Percentiles rank a stretch among this genome's conserved stretches.
Evolutionary conservation across 2,888 invertebrate species (phyloP).

Genomic region (Cheilosia vernalis): DNA sequence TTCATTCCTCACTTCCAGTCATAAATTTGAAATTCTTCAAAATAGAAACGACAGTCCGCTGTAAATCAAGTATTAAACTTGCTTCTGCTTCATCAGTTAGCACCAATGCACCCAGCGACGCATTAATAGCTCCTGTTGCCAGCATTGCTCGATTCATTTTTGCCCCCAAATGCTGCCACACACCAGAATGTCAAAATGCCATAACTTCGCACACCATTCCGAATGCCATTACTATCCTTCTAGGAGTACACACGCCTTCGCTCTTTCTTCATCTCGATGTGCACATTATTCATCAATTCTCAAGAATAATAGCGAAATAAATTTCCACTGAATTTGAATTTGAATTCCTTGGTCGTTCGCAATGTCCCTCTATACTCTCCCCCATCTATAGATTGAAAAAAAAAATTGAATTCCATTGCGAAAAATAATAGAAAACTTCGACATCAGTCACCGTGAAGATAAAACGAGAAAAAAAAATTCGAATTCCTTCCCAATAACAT

Average conservation of each 20-base stretch:
- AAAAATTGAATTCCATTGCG: conserved; percentile 66
- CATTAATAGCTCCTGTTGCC: conserved; percentile 53
- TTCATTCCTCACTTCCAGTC: conserved; percentile 11
- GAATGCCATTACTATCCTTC: conserved; percentile 58
- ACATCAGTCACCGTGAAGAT: conserved; percentile 56
- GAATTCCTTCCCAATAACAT: conserved; percentile 53
- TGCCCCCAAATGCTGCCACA: conserved; percentile 48
- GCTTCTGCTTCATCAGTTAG: conserved; percentile 6
- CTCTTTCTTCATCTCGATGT: conserved; percentile 2
- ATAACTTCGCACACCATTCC: conserved; percentile 59
- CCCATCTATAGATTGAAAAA: conserved; percentile 43
- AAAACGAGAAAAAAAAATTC: conserved; percentile 1
- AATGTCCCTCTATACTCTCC: background rate
- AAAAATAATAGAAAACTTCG: conserved; percentile 36
- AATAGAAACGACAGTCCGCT: conserved; percentile 44
- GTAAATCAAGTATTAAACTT: conserved; percentile 47
- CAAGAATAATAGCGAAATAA: conserved; percentile 68
- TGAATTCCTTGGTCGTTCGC: conserved; percentile 47
- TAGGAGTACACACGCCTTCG: conserved; percentile 5
- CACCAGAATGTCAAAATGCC: conserved; percentile 67
- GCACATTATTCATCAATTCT: conserved; percentile 69
- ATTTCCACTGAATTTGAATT: conserved; percentile 67
- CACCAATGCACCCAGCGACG: conserved; percentile 26
- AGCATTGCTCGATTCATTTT: conserved; percentile 25
- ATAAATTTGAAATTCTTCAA: conserved; percentile 51